Evolutionary conservation across 2,113 vertebrate species (phyloP).

Genomic region (Xenopus tropicalis): DNA sequence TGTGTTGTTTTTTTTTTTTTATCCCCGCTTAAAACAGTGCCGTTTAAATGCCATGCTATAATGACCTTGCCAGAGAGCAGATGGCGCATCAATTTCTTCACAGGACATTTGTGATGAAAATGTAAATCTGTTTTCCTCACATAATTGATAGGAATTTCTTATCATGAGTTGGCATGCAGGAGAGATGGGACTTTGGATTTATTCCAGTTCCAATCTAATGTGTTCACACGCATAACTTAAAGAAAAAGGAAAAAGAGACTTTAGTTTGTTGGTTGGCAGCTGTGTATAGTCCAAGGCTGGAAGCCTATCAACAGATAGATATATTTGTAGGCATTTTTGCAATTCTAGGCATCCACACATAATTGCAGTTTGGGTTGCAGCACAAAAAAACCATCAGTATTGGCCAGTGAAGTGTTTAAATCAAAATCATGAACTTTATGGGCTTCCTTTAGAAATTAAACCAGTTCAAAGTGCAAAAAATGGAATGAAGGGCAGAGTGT

Average conservation of each 20-base stretch:
- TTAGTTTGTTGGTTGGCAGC: constrained; percentile 12
- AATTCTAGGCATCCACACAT: too few species aligned
- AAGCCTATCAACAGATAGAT: neutral
- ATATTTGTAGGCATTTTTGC: too few species aligned
- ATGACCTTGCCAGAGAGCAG: constrained; percentile 42
- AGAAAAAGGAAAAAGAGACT: neutral
- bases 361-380: too few species aligned
- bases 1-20: neutral
- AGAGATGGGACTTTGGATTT: constrained; percentile 26
- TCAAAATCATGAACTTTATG: too few species aligned
- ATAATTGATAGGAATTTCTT: constrained; percentile 43
- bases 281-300: neutral
- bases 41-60: constrained; percentile 32
- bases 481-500: too few species aligned
- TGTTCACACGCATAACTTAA: constrained; percentile 26
- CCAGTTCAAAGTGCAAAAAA: too few species aligned
- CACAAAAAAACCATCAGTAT: too few species aligned
- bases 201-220: constrained; percentile 40
- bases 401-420: too few species aligned
- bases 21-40: constrained; percentile 9
- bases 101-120: constrained; percentile 45
- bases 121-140: constrained; percentile 38
- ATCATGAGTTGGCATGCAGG: constrained; percentile 33
- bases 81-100: constrained; percentile 42
- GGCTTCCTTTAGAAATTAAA: too few species aligned